These are phyloP conservation scores for Zoanthus sansibaricus DNA, from an alignment of 92 coral and sea anemone species.

Conservation along the genomic window DNA sequence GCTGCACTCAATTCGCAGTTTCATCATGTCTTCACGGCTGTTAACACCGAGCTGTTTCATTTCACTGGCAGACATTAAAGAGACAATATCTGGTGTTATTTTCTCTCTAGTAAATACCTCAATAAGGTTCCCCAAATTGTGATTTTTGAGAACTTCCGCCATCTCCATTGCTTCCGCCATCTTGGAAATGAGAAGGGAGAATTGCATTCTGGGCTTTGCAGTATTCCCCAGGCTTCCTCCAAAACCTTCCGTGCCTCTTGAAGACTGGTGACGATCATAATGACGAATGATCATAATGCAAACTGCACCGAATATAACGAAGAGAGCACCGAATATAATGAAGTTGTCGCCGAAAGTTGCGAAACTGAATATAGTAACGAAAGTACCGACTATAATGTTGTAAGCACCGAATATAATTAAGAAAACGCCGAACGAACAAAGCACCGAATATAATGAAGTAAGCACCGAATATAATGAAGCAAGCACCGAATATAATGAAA, in stretches of 20 bases:
- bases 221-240: background rate
- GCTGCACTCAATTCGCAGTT: conserved; percentile 6
- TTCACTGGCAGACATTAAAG: conserved; percentile 9
- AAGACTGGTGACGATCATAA: conserved; percentile 8
- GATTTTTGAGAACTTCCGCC: conserved; percentile 6
- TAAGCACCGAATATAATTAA: background rate
- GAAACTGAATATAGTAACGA: conserved; percentile 3
- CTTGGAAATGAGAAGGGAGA: conserved; percentile 13
- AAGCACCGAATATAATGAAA: background rate
- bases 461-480: background rate
- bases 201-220: conserved; percentile 10
- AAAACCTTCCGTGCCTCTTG: conserved; percentile 12
- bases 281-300: conserved; percentile 10
- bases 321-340: conserved; percentile 11
- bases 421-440: conserved; percentile 4
- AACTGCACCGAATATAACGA: conserved; percentile 11
- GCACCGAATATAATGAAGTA: conserved; percentile 6
- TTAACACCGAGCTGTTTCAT: conserved; percentile 3
- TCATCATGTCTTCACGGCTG: conserved; percentile 2
- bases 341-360: conserved; percentile 3
- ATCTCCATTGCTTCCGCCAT: conserved; percentile 14
- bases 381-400: conserved; percentile 6
- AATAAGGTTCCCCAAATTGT: conserved; percentile 6
- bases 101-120: conserved; percentile 7
- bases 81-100: conserved; percentile 2